Evolutionary conservation across 2,113 vertebrate genomes (phyloP), one percentile per base, ranked within the genome.

Genomic region (Donacobius atricapilla): DNA sequence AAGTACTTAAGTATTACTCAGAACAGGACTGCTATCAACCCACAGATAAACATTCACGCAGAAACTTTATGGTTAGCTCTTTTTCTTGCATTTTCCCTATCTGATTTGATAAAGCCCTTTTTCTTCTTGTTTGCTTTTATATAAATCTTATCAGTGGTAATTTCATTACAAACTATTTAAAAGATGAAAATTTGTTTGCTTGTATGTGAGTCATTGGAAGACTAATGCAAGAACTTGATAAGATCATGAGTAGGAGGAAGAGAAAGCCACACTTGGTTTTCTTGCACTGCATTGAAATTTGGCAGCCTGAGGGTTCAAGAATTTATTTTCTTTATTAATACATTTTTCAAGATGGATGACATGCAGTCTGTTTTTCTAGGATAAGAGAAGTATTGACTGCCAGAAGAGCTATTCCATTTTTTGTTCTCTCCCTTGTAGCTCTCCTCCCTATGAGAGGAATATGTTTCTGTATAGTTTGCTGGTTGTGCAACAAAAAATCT

Each of bases 261-360:
- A 93, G 78, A 75, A 94, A 96, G 22, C 91, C 82, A 83, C 71
- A 39, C 64, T 56, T 91, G 70, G 68, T 68, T 96, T 80, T 84
- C 66, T 94, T 89, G 45, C 1, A 5, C 79, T 90, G 87, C 60
- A 80, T 3, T 65, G 75, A 89, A 90, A 71, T 66, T 82, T 94
- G 90, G 89, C 84, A 91, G 87, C 66, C 50, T 66, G 31, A 75
- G 47, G 37, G 81, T 76, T 94, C 44, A 76, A 83, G 64, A 50
- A 76, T 94, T 93, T 86, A n/a, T 63, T 94, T 87, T 93, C 70
- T 70, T 83, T 95, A 92, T 96, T 93, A 96, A 95, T 95, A 33
- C 42, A 71, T 81, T 88, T 92, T 35, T 87, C 54, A 79, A 3
- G 16, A 76, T 72, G 63, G 83, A 70, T 95, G 83, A 71, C 80